phyloP scores from a whole-genome alignment of 2,888 invertebrate genomes.

The Suillia variegata region DNA sequence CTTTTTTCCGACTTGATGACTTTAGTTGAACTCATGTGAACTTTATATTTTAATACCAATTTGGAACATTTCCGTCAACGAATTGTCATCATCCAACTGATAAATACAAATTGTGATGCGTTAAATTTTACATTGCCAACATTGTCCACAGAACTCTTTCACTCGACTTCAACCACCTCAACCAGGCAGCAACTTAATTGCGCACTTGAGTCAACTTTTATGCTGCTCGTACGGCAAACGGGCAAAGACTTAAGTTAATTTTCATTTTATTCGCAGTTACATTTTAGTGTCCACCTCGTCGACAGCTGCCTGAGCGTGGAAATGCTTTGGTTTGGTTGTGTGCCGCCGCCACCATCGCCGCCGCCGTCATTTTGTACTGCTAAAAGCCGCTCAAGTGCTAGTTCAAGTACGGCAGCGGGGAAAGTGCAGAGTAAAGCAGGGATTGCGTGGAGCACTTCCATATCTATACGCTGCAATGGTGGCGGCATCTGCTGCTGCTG shows the following conservation, averaged over 20 bases:
- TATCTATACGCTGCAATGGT: conserved; percentile 15
- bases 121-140: too few relatives aligned
- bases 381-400: background rate
- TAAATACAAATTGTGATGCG: too few relatives aligned
- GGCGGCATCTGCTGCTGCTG: conserved; percentile 1
- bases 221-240: background rate
- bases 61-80: too few relatives aligned
- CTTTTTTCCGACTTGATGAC: too few relatives aligned
- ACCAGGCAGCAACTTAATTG: conserved; percentile 12
- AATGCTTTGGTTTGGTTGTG: too few relatives aligned
- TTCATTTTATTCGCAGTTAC: conserved; percentile 17
- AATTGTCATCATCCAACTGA: too few relatives aligned
- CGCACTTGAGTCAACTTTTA: conserved; percentile 1
- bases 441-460: conserved; percentile 12
- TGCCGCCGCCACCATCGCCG: background rate
- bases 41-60: too few relatives aligned
- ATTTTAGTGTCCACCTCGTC: conserved; percentile 1
- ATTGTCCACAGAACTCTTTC: too few relatives aligned
- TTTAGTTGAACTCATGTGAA: too few relatives aligned
- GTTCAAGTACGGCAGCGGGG: conserved; percentile 19
- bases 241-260: conserved; percentile 8
- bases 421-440: background rate
- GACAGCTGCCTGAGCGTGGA: too few relatives aligned
- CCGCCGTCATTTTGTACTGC: background rate
- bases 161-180: too few relatives aligned